Evolutionary conservation across 2,888 invertebrate species (phyloP).

Genomic region (Nephrotoma guestfalica): DNA sequence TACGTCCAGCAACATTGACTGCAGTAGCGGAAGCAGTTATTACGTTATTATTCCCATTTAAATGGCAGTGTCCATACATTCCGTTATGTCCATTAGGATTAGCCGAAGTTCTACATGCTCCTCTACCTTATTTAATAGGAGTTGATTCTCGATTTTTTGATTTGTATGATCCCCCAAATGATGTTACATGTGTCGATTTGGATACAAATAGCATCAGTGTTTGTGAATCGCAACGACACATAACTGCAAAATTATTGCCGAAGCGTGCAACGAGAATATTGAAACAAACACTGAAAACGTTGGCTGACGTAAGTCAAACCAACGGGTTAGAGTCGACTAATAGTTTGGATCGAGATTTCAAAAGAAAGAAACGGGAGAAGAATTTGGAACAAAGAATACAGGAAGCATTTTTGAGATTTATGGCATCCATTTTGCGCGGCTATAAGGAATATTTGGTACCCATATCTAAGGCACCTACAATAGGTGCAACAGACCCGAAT

Average conservation of each 20-base stretch:
- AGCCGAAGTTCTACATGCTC: constrained; percentile 93
- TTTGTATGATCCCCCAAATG: constrained; percentile 87
- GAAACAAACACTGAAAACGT: constrained; percentile 57
- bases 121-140: constrained; percentile 92
- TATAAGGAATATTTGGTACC: constrained; percentile 80
- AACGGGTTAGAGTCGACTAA: constrained; percentile 39
- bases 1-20: constrained; percentile 89
- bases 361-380: constrained; percentile 58
- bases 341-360: constrained; percentile 68
- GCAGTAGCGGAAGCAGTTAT: constrained; percentile 95
- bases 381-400: constrained; percentile 86
- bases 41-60: constrained; percentile 91
- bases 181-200: constrained; percentile 95
- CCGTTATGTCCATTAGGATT: constrained; percentile 92
- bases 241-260: constrained; percentile 67
- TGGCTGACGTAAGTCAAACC: constrained; percentile 48
- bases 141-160: constrained; percentile 97
- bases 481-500: constrained; percentile 88
- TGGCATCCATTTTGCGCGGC: constrained; percentile 82
- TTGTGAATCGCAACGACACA: constrained; percentile 74
- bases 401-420: constrained; percentile 92
- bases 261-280: constrained; percentile 76
- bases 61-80: constrained; percentile 99
- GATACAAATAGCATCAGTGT: constrained; percentile 94
- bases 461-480: constrained; percentile 84